Evolutionary conservation across 1,140 invertebrate species (phyloP).

Genomic region (Aphelenchoides besseyi): DNA sequence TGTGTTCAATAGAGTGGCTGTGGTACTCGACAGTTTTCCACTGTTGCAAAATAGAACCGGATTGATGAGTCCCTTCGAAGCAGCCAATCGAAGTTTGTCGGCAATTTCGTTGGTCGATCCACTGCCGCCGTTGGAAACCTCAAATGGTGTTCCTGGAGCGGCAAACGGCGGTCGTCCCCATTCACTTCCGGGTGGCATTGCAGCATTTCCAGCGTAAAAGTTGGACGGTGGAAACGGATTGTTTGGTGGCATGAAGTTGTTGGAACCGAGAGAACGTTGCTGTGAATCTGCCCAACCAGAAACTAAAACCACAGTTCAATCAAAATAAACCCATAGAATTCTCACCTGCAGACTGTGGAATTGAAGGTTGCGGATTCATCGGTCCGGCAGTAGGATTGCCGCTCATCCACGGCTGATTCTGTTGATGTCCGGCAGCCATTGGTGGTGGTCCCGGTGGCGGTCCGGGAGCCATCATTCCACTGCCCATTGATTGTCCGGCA

Average conservation of each 20-base stretch:
- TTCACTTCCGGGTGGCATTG: background rate
- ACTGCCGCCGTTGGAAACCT: background rate
- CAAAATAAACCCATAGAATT: background rate
- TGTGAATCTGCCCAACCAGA: slow-evolving; percentile 15
- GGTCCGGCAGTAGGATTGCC: background rate
- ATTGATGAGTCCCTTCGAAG: slow-evolving; percentile 15
- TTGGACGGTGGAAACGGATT: slow-evolving; percentile 5
- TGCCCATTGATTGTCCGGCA: background rate
- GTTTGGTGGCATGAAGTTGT: slow-evolving; percentile 12
- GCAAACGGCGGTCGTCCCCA: slow-evolving; percentile 14
- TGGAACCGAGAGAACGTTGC: background rate
- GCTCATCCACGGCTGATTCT: background rate
- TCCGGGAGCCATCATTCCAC: background rate
- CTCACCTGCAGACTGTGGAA: background rate
- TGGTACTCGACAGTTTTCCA: slow-evolving; percentile 5
- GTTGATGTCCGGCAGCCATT: slow-evolving; percentile 1
- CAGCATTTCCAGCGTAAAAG: slow-evolving; percentile 7
- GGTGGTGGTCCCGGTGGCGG: background rate
- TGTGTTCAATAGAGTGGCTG: slow-evolving; percentile 9
- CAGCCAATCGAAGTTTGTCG: slow-evolving; percentile 25
- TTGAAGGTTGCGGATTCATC: slow-evolving; percentile 6
- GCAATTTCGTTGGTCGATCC: slow-evolving; percentile 12
- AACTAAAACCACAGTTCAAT: background rate
- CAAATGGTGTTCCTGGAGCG: background rate
- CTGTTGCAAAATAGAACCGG: background rate